Percentiles rank a stretch among this genome's conserved stretches.
phyloP scores from a whole-genome alignment of 2,888 invertebrate genomes.

The Choreutis nemorana region DNA sequence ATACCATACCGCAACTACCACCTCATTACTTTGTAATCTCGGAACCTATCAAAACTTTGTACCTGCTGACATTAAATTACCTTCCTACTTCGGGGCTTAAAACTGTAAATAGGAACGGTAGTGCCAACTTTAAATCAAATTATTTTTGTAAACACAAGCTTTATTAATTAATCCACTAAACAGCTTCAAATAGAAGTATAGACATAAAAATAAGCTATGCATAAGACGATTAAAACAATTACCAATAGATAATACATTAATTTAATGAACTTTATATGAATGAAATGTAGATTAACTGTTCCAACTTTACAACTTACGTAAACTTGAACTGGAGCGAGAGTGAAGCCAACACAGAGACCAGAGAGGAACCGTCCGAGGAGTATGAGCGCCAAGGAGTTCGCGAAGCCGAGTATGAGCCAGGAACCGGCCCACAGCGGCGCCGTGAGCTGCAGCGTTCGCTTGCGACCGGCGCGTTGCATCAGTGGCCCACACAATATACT shows the following conservation, averaged over 20 bases:
- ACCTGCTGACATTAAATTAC: too few species aligned
- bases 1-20: too few species aligned
- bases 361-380: slow-evolving; percentile 62
- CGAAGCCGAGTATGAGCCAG: slow-evolving; percentile 65
- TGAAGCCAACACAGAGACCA: slow-evolving; percentile 69
- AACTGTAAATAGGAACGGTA: too few species aligned
- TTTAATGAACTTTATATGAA: background rate
- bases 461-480: slow-evolving; percentile 62
- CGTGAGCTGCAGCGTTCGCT: slow-evolving; percentile 52
- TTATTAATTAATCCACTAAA: too few species aligned
- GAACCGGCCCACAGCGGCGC: slow-evolving; percentile 58
- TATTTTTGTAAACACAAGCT: too few species aligned
- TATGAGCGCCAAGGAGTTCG: slow-evolving; percentile 45
- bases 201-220: too few species aligned
- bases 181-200: too few species aligned
- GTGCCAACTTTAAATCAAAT: too few species aligned
- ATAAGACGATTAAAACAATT: too few species aligned
- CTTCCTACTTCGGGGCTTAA: too few species aligned
- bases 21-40: too few species aligned
- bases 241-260: background rate
- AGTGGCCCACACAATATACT: slow-evolving; percentile 60
- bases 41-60: too few species aligned
- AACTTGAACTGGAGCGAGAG: slow-evolving; percentile 68
- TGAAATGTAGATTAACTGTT: background rate
- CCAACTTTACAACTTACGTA: slow-evolving; percentile 57